Percentiles rank a stretch among this genome's conserved stretches.
phyloP scores from a whole-genome alignment of 2,113 vertebrate genomes.

The Antechinus stuartii region DNA sequence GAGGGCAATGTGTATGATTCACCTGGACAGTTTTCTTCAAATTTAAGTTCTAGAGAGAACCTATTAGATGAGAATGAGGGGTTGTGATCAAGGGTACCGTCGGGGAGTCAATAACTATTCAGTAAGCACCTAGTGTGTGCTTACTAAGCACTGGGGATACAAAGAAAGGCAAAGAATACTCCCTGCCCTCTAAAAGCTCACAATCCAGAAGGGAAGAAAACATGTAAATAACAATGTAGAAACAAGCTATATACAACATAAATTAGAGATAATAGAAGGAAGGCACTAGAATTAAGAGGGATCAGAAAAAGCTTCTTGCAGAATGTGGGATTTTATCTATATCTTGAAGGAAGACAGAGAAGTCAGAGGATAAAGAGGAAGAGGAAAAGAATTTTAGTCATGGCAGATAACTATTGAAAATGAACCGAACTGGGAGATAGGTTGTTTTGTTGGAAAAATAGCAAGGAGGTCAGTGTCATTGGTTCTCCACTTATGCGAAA shows the following conservation, averaged over 20 bases:
- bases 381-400: not conserved
- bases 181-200: not conserved
- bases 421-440: not conserved
- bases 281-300: not conserved
- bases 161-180: not conserved
- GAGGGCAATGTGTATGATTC: not conserved
- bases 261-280: not conserved
- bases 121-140: not conserved
- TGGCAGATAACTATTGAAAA: not conserved
- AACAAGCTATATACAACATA: not conserved
- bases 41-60: not conserved
- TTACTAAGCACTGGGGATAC: not conserved
- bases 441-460: not conserved
- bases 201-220: not conserved
- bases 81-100: not conserved
- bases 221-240: not conserved
- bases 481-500: not conserved
- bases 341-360: not conserved
- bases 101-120: not conserved
- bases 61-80: not conserved
- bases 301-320: not conserved
- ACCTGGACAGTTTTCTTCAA: not conserved
- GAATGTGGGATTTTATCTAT: not conserved
- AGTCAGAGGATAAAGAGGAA: not conserved
- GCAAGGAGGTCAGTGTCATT: not conserved